These are phyloP conservation scores for Athalia cordata DNA, from an alignment of 2,888 invertebrate genomes.

Conservation along the genomic window DNA sequence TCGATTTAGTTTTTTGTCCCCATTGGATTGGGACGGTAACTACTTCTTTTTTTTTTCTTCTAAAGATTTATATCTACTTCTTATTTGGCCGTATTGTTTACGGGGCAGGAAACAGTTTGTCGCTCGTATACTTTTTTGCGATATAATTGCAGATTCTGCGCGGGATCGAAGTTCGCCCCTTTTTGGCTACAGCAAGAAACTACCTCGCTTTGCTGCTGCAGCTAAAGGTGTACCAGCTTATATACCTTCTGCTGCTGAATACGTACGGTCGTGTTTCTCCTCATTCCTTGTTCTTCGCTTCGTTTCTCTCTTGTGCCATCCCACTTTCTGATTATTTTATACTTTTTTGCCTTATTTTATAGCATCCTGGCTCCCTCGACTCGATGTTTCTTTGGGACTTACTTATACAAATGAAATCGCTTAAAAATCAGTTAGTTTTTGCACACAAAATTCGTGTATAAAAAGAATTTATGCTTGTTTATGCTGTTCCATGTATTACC, in stretches of 20 bases:
- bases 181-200: conserved; percentile 53
- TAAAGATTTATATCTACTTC: conserved; percentile 60
- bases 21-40: conserved; percentile 47
- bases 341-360: conserved; percentile 51
- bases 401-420: conserved; percentile 32
- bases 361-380: conserved; percentile 47
- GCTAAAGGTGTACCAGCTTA: background rate
- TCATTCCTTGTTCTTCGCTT: conserved; percentile 40
- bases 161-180: conserved; percentile 59
- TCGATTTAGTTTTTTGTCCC: conserved; percentile 56
- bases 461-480: too few relatives aligned
- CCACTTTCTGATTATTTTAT: conserved; percentile 44
- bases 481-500: too few relatives aligned
- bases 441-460: conserved; percentile 46
- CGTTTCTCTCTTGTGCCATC: conserved; percentile 10
- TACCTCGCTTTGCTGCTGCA: conserved; percentile 43
- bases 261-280: conserved; percentile 45
- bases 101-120: conserved; percentile 62
- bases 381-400: conserved; percentile 31
- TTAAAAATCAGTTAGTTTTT: conserved; percentile 47
- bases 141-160: conserved; percentile 65
- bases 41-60: conserved; percentile 35
- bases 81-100: conserved; percentile 63
- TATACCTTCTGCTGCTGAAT: background rate
- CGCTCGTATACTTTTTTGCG: conserved; percentile 57